phyloP scores from a whole-genome alignment of 2,797 vertebrate species.

The Enteromius thamalakanensis region DNA sequence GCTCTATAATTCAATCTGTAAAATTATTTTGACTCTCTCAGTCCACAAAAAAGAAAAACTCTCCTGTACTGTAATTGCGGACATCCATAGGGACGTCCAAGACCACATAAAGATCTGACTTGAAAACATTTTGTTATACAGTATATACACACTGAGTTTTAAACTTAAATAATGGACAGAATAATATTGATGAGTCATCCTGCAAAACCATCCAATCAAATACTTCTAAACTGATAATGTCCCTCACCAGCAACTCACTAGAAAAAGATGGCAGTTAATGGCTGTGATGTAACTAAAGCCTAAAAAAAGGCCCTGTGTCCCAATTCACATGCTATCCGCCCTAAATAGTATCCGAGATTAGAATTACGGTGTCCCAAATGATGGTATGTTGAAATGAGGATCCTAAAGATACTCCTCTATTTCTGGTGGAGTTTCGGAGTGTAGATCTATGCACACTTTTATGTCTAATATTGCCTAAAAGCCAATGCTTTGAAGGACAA shows the following conservation, averaged over 20 bases:
- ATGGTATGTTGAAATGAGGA: slow-evolving; percentile 33
- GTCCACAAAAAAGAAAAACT: not conserved
- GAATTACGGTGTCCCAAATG: slow-evolving; percentile 31
- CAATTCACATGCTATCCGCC: slow-evolving; percentile 32
- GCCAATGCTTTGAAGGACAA: not conserved
- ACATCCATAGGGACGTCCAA: not conserved
- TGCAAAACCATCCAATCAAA: not conserved
- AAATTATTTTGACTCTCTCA: not conserved
- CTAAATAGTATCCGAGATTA: slow-evolving; percentile 27
- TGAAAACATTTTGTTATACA: not conserved
- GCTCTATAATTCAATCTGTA: slow-evolving; percentile 29
- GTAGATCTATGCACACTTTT: not conserved
- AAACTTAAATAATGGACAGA: not conserved
- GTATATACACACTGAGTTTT: no score
- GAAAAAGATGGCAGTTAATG: slow-evolving; percentile 23
- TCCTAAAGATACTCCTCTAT: slow-evolving; percentile 32
- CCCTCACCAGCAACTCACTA: slow-evolving; percentile 12
- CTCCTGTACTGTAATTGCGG: not conserved
- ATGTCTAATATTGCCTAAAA: not conserved
- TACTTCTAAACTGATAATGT: not conserved
- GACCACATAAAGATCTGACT: not conserved
- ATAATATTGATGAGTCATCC: slow-evolving; percentile 8
- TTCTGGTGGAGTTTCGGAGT: not conserved
- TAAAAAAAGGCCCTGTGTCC: slow-evolving; percentile 29
- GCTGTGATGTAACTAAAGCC: slow-evolving; percentile 31